Conservation (phyloP, 2,888 invertebrate species). For the Polia nebulosa region DNA sequence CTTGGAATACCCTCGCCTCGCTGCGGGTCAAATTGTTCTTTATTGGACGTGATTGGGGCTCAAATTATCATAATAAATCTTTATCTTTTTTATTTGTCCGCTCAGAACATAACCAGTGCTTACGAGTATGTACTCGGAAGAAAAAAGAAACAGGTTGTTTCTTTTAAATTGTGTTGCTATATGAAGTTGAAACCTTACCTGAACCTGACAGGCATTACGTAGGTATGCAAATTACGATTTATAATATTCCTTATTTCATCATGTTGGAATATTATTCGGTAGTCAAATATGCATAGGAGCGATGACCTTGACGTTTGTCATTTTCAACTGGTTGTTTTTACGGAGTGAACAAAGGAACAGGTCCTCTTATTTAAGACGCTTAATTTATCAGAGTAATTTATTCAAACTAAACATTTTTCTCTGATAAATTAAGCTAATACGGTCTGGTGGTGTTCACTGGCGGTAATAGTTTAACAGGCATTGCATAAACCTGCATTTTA, state of each 20-base stretch:
- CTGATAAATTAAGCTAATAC: neutral
- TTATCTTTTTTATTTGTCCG: constrained; percentile 13
- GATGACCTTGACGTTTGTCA: constrained; percentile 25
- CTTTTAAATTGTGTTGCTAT: neutral
- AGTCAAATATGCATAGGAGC: neutral
- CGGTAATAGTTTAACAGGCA: neutral
- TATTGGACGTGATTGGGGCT: constrained; percentile 16
- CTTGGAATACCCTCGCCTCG: neutral
- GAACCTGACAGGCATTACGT: constrained; percentile 12
- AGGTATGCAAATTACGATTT: constrained; percentile 17
- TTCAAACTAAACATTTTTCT: neutral
- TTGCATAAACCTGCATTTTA: neutral
- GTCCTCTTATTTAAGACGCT: no score
- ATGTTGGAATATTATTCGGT: neutral
- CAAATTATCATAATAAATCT: constrained; percentile 20
- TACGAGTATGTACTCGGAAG: neutral
- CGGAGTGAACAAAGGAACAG: neutral
- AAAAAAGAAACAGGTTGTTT: neutral
- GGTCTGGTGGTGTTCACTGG: neutral
- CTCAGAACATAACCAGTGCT: neutral
- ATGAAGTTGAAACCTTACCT: neutral
- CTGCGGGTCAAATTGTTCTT: constrained; percentile 13
- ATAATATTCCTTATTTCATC: constrained; percentile 16
- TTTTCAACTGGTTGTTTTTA: constrained; percentile 17
- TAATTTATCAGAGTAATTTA: no score